Evolutionary conservation across 2,888 invertebrate species (phyloP).

Genomic region (Apamea crenata): DNA sequence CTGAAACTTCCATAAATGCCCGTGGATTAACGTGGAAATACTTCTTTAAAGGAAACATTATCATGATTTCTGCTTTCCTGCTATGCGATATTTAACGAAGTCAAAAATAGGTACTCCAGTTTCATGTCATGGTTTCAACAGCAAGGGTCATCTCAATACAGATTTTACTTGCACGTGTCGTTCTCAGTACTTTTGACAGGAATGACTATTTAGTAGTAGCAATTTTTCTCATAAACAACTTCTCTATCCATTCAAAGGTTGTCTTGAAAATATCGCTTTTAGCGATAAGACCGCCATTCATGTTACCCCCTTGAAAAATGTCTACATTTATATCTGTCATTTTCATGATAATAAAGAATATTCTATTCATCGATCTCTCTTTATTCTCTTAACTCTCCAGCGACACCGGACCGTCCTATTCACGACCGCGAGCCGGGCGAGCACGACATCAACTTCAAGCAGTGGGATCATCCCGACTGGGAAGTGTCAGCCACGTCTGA

Average conservation of each 20-base stretch:
- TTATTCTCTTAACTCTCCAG: conserved; percentile 34
- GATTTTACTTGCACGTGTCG: background rate
- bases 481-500: conserved; percentile 96
- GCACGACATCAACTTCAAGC: conserved; percentile 93
- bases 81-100: background rate
- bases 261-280: too few species aligned
- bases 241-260: too few species aligned
- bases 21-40: too few species aligned
- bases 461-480: conserved; percentile 95
- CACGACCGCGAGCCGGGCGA: conserved; percentile 88
- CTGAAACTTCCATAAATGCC: too few species aligned
- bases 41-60: too few species aligned
- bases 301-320: too few species aligned
- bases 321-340: background rate
- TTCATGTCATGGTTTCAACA: background rate
- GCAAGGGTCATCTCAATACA: background rate
- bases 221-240: too few species aligned
- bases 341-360: background rate
- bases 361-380: background rate
- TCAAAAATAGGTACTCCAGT: background rate
- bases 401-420: conserved; percentile 91
- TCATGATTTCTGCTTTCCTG: background rate
- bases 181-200: too few species aligned
- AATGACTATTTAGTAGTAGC: too few species aligned
- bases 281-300: too few species aligned